Evolutionary conservation across 2,888 invertebrate genomes (phyloP), one percentile per base, ranked within the genome.

Genomic region (Disparrhopalites patrizii): DNA sequence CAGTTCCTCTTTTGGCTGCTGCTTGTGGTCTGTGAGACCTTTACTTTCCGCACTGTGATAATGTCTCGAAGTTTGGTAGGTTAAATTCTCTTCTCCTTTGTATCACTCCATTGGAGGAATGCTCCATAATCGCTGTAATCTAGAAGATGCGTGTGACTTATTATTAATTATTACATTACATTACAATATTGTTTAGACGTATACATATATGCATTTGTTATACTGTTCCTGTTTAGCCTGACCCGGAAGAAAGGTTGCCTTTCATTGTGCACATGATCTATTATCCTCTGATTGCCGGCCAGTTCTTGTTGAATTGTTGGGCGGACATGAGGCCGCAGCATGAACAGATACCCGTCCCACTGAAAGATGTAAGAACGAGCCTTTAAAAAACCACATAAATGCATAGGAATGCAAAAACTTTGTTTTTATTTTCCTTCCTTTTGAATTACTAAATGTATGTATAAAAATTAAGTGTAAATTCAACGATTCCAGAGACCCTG

Each of bases 1-100:
- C 82, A 93, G 67, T 96, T 94, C 80, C 80, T 93, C 72, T 96
- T 96, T 81, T 97, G 96, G 95, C 81, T 94, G 23, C 77, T 93
- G 0, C 79, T 91, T 63, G 81, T 84, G 0, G 28, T 94, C 30
- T 87, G 86, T 51, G 90, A 90, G 1, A 81, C 87, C 66, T 83
- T 91, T 1, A 88, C 89, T 73, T 87, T 90, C 74, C 84, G 91
- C 75, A 85, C 87, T 23, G 66, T 79, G 15, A 68, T 73, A 43
- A 65, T 67, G 2, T 63, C 64, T 10, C 52, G 57, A 7, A 10
- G 36, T 28, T 5, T 40, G 30, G 56, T 43, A 28, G 7, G 50
- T 55, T 3, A n/a, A 31, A n/a, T n/a, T n/a, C n/a, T n/a, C n/a
- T n/a, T n/a, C n/a, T n/a, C n/a, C n/a, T n/a, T n/a, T n/a, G n/a